Base-by-base conservation (phyloP, 2,888 invertebrate species). In the Mystacides longicornis region DNA sequence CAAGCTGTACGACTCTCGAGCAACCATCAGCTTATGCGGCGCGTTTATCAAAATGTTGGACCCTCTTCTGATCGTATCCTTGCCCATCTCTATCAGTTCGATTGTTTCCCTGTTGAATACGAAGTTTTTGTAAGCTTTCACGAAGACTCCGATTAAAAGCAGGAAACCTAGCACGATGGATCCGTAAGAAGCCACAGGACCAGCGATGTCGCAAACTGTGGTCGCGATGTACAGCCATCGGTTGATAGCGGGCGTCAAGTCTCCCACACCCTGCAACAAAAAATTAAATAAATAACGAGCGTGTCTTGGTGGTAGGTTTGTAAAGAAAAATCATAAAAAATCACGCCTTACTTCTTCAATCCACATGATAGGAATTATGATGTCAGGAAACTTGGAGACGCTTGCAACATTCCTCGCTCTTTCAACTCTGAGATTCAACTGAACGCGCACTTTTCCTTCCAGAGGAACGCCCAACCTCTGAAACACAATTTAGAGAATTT, bases 331-430 rank as follows among this genome's bases (percentile, higher is more conserved):
- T 45, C 14, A 19, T 5, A 19, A 5, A 7, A 23, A 23, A 23
- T n/a, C 37, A 14, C 3, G 14, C 3, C 66, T 69, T 65, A 86
- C 87, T 81, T 93, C 92, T 70, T 93, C 91, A 2, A 91, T 64
- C 92, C 92, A 92, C 86, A 92, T 89, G 42, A 92, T 83, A 0
- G 93, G 92, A 67, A 91, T 90, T 5, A 89, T 78, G 51, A 89
- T 88, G 66, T 84, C 83, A 0, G 89, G 87, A 64, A 93, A 91
- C 60, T 86, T 81, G 62, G 84, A 74, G 11, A 90, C 89, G 3
- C 84, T 80, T 62, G 81, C 78, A 46, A 92, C 83, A 62, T 84
- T 79, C 1, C 82, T 79, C 1, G 90, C 87, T 11, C 80, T 81
- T 57, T 88, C 85, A 7, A 92, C 86, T 67, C 87, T 87, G 55